These are phyloP conservation scores for Apogon talboti DNA, from an alignment of 2,797 vertebrate genomes.

Conservation along the genomic window DNA sequence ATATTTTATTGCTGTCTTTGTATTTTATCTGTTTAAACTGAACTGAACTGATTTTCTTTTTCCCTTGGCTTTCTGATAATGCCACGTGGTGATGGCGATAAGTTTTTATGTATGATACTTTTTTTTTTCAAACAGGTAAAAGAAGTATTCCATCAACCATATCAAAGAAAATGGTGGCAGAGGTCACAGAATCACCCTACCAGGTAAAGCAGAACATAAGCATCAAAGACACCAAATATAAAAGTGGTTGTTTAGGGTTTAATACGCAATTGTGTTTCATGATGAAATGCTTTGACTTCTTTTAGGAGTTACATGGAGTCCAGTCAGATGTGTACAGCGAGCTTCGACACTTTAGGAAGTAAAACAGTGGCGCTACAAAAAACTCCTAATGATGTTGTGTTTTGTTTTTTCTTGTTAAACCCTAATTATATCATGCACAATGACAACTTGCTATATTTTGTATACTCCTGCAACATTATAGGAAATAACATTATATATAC, in stretches of 20 bases:
- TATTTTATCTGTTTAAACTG: neutral
- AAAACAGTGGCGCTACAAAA: constrained; percentile 33
- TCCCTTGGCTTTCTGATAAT: too few relatives aligned
- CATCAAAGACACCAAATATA: neutral
- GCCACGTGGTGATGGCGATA: too few relatives aligned
- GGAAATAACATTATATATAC: neutral
- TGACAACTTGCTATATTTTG: neutral
- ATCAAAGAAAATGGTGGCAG: constrained; percentile 70
- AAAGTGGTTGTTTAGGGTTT: neutral
- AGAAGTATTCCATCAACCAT: constrained; percentile 57
- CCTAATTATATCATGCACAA: neutral
- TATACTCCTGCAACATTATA: neutral
- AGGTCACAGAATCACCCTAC: constrained; percentile 83
- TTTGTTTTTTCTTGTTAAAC: constrained; percentile 17
- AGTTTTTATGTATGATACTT: too few relatives aligned
- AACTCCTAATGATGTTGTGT: neutral
- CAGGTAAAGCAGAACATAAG: constrained; percentile 71
- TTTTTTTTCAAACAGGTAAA: constrained; percentile 59
- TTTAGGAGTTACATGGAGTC: constrained; percentile 84
- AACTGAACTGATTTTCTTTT: neutral
- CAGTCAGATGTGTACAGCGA: constrained; percentile 86
- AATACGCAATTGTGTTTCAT: neutral
- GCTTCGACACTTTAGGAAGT: constrained; percentile 81
- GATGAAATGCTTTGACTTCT: constrained; percentile 25
- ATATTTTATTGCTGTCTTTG: too few relatives aligned